These are phyloP conservation scores for Cynopterus sphinx DNA, from an alignment of 2,797 vertebrate species.

Conservation along the genomic window DNA sequence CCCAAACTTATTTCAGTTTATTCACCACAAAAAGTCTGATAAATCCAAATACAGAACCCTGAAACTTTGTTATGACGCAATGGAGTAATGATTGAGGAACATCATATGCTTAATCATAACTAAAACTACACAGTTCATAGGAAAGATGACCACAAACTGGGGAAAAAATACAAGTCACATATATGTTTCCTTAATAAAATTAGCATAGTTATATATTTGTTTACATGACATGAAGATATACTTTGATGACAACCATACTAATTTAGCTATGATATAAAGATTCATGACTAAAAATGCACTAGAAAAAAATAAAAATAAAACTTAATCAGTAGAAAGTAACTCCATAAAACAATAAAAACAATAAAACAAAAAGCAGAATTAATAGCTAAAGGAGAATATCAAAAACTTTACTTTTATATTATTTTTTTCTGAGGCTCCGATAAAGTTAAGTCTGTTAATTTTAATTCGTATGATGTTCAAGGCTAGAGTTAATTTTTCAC, in stretches of 20 bases:
- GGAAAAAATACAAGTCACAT: not conserved
- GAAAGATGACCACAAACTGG: not conserved
- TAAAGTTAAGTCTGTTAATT: not conserved
- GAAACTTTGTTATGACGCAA: not conserved
- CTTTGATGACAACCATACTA: not conserved
- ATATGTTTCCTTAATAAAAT: not conserved
- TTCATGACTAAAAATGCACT: not conserved
- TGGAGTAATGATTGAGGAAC: not conserved
- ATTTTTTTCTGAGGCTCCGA: not conserved
- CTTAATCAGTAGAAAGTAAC: not conserved
- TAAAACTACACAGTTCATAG: not conserved
- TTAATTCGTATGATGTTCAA: not conserved
- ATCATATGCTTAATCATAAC: not conserved
- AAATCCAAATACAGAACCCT: not conserved
- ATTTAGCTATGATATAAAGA: not conserved
- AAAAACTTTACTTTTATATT: not conserved
- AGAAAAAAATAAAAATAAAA: conserved; percentile 12
- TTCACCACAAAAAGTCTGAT: not conserved
- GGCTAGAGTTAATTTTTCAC: not conserved
- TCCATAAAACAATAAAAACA: not conserved
- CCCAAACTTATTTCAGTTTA: conserved; percentile 10
- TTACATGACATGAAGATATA: not conserved
- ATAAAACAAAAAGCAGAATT: not conserved
- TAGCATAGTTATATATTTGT: not conserved
- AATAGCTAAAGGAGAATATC: not conserved